phyloP scores from a whole-genome alignment of 2,113 vertebrate genomes.

The Psephotus haematonotus region DNA sequence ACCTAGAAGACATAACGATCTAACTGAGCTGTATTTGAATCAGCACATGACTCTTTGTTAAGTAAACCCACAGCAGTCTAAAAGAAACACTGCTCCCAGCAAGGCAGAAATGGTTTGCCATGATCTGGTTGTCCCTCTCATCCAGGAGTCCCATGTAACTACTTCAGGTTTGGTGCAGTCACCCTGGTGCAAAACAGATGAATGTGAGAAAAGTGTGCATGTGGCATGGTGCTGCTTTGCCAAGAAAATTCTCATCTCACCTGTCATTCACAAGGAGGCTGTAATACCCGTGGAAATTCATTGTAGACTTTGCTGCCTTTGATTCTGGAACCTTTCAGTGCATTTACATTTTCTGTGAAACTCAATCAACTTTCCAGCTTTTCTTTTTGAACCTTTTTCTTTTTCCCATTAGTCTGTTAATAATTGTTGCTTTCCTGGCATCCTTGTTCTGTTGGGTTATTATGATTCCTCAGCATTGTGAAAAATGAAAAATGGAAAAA shows the following conservation, averaged over 20 bases:
- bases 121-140: background rate
- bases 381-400: constrained; percentile 64
- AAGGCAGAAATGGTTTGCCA: background rate
- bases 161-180: fast-evolving
- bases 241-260: background rate
- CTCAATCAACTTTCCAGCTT: constrained; percentile 63
- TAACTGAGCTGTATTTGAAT: background rate
- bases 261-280: background rate
- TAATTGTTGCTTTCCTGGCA: constrained; percentile 72
- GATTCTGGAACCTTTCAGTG: constrained; percentile 41
- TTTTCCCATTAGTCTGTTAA: constrained; percentile 74
- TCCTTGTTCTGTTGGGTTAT: constrained; percentile 71
- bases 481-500: constrained; percentile 78
- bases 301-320: constrained; percentile 12
- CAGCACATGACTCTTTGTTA: fast-evolving
- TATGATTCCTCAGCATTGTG: constrained; percentile 79
- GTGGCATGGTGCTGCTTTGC: fast-evolving
- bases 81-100: background rate
- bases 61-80: background rate
- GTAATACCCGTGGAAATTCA: constrained; percentile 2
- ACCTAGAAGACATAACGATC: background rate
- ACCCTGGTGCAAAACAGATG: fast-evolving
- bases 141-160: fast-evolving
- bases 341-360: constrained; percentile 68
- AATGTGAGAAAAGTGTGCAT: fast-evolving